phyloP scores from a whole-genome alignment of 2,888 invertebrate species.

The Epinotia bilunana region DNA sequence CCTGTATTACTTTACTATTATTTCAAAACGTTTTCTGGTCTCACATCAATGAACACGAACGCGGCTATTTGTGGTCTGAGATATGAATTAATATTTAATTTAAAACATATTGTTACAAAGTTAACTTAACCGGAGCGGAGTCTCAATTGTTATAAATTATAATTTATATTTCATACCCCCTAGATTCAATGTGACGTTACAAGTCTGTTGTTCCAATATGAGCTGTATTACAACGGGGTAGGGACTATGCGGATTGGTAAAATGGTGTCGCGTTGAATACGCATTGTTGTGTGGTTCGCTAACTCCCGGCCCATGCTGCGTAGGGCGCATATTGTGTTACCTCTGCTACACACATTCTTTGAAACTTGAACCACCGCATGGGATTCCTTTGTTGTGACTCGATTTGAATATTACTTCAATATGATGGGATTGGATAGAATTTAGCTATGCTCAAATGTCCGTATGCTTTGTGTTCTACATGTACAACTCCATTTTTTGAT shows the following conservation, averaged over 20 bases:
- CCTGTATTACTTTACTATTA: neutral
- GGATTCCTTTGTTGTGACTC: conserved; percentile 77
- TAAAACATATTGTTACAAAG: conserved; percentile 32
- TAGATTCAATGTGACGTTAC: conserved; percentile 33
- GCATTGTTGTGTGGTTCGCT: conserved; percentile 48
- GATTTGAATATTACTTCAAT: conserved; percentile 81
- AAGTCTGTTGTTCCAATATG: conserved; percentile 26
- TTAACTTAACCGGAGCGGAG: conserved; percentile 27
- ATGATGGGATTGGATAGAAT: conserved; percentile 58
- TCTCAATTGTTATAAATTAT: conserved; percentile 42
- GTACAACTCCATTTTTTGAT: conserved; percentile 9
- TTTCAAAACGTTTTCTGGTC: neutral
- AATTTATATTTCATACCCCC: conserved; percentile 40
- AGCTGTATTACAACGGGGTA: conserved; percentile 5
- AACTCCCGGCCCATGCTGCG: conserved; percentile 57
- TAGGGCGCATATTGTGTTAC: conserved; percentile 78
- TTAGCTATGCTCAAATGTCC: conserved; percentile 2
- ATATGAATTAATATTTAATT: conserved; percentile 39
- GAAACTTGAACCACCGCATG: conserved; percentile 74
- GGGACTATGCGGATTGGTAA: conserved; percentile 2
- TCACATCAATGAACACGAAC: neutral
- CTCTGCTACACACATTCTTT: conserved; percentile 73
- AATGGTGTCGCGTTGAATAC: conserved; percentile 31
- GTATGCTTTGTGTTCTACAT: conserved; percentile 13
- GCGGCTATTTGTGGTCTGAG: conserved; percentile 23